These are phyloP conservation scores for Neomorphus geoffroyi DNA, from an alignment of 2,797 vertebrate genomes.

Conservation along the genomic window DNA sequence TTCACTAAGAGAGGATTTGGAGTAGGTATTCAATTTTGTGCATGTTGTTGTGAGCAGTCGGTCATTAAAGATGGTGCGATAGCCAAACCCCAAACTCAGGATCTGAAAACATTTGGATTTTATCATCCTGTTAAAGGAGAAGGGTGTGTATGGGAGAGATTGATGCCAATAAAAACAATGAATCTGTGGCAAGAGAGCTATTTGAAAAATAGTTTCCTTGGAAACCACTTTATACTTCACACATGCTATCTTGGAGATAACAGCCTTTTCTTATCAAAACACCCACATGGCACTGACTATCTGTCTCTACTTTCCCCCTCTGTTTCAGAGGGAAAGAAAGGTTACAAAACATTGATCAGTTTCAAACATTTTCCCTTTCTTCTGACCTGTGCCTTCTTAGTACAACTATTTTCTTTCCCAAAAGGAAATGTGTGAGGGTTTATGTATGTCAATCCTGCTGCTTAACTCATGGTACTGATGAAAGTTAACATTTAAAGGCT, in stretches of 20 bases:
- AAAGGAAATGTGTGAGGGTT: not conserved
- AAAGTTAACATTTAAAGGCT: not conserved
- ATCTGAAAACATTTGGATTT: not conserved
- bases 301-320: constrained; percentile 16
- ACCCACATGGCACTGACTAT: constrained; percentile 25
- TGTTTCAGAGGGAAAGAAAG: not conserved
- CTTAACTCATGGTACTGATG: not conserved
- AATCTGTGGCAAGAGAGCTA: constrained; percentile 6
- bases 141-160: not conserved
- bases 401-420: not conserved
- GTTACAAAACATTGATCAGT: not conserved
- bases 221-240: constrained; percentile 41
- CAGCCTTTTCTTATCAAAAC: constrained; percentile 45
- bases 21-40: not conserved
- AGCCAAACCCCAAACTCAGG: constrained; percentile 14
- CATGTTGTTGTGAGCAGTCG: not conserved
- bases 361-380: not conserved
- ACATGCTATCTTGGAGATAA: constrained; percentile 53
- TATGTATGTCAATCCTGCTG: not conserved
- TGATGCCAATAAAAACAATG: constrained; percentile 37
- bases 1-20: not conserved
- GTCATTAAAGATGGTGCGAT: not conserved
- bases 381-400: not conserved
- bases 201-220: constrained; percentile 54
- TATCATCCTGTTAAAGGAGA: not conserved